phyloP scores from a whole-genome alignment of 2,888 invertebrate species.

The Melanargia galathea region DNA sequence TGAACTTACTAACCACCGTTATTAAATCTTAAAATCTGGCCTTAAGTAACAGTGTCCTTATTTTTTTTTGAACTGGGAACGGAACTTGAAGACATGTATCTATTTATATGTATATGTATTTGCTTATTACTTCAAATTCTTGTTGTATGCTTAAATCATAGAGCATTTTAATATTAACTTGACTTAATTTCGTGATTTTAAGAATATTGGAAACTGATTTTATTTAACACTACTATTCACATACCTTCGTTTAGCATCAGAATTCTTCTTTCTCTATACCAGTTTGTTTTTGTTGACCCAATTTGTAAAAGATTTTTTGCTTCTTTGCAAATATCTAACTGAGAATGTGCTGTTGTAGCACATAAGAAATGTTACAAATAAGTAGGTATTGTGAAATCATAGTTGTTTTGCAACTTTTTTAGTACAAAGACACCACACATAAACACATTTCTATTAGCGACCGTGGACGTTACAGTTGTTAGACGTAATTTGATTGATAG shows the following conservation, averaged over 20 bases:
- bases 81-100: background rate
- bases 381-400: background rate
- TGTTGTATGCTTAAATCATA: background rate
- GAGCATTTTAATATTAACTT: background rate
- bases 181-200: background rate
- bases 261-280: background rate
- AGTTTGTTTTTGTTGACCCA: background rate
- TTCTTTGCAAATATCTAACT: background rate
- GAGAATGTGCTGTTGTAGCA: background rate
- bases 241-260: background rate
- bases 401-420: too few species aligned
- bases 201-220: background rate
- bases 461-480: too few species aligned
- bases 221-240: background rate
- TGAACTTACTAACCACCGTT: conserved; percentile 2
- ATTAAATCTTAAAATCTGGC: background rate
- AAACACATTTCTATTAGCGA: background rate
- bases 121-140: background rate
- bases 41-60: background rate
- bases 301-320: background rate
- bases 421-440: background rate
- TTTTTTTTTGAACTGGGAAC: background rate
- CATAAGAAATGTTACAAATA: too few species aligned
- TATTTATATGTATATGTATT: background rate
- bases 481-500: background rate